Evolutionary conservation across 2,888 invertebrate genomes (phyloP).

Genomic region (Flexamia atlantica): DNA sequence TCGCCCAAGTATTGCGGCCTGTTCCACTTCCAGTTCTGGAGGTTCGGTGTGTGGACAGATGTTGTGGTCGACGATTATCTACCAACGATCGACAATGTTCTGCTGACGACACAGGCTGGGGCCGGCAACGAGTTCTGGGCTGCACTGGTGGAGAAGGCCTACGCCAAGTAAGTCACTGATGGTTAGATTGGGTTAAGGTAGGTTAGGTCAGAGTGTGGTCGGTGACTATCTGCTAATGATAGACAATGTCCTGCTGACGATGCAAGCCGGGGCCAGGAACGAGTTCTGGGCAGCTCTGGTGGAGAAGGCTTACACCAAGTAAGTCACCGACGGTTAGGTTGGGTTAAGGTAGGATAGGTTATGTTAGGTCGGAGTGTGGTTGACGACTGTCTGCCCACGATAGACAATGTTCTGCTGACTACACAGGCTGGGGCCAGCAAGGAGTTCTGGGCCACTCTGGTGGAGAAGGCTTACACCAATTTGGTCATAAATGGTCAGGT

Average conservation of each 20-base stretch:
- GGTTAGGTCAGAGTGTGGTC: no score
- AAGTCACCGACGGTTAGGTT: no score
- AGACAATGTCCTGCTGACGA: constrained; percentile 77
- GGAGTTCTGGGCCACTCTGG: no score
- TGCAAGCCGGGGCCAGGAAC: constrained; percentile 77
- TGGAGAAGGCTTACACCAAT: no score
- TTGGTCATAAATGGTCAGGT: no score
- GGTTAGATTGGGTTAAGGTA: no score
- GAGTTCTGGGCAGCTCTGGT: constrained; percentile 81
- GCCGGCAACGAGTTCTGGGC: constrained; percentile 79
- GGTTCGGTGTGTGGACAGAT: constrained; percentile 80
- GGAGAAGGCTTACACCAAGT: constrained; percentile 83
- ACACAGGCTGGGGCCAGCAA: no score
- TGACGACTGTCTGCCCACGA: no score
- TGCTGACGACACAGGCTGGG: constrained; percentile 78
- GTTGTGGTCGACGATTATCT: constrained; percentile 77
- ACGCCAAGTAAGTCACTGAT: constrained; percentile 81
- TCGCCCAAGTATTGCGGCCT: constrained; percentile 77
- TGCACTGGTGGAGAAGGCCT: constrained; percentile 81
- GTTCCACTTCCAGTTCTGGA: constrained; percentile 78
- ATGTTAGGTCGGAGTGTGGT: no score
- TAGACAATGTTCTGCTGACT: no score
- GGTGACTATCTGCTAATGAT: constrained; percentile 74
- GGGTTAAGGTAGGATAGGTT: no score
- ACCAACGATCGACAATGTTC: constrained; percentile 76